A percentile compares a stretch with the other conserved stretches of the same genome.
Evolutionary conservation across 2,797 vertebrate species (phyloP).

Genomic region (Gallinago stenura): DNA sequence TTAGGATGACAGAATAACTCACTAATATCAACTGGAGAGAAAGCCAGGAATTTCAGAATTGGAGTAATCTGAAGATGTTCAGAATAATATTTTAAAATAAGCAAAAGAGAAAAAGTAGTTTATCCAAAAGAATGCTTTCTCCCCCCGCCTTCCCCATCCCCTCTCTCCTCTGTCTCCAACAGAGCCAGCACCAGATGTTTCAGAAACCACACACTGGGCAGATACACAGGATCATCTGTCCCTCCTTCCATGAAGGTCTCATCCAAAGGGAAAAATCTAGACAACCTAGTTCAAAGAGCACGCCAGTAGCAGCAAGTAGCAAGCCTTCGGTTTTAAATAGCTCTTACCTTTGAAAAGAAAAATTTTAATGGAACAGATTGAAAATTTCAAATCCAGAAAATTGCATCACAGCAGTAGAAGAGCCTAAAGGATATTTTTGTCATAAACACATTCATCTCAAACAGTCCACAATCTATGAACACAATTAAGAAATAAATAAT

Average conservation of each 20-base stretch:
- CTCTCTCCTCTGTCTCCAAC: neutral
- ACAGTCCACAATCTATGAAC: neutral
- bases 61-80: neutral
- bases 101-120: neutral
- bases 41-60: neutral
- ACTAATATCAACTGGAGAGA: neutral
- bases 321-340: neutral
- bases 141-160: neutral
- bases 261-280: slow-evolving; percentile 25
- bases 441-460: neutral
- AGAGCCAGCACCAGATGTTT: slow-evolving; percentile 48
- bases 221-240: slow-evolving; percentile 24
- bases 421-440: neutral
- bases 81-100: slow-evolving; percentile 8
- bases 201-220: slow-evolving; percentile 37
- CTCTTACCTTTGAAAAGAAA: neutral
- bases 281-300: slow-evolving; percentile 26
- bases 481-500: neutral
- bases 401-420: neutral
- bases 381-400: neutral
- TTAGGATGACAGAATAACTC: neutral
- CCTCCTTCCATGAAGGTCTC: neutral
- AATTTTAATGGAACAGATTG: neutral
- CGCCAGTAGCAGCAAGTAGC: neutral
- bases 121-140: slow-evolving; percentile 11